phyloP scores from a whole-genome alignment of 2,113 vertebrate genomes.

The Ivindomyrus marchei region DNA sequence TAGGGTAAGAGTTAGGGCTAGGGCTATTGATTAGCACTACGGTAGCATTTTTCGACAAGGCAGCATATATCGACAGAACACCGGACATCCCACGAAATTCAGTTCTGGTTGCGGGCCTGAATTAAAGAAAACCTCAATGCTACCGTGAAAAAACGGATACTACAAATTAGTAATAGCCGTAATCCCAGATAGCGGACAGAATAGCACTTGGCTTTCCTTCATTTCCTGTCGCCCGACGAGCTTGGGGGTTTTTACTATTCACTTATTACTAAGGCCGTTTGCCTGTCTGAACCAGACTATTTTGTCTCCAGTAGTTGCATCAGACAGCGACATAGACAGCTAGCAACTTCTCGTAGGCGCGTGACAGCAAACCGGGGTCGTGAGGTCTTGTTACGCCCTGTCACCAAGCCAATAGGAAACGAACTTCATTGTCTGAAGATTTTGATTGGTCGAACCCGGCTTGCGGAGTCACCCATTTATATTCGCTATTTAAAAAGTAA shows the following conservation, averaged over 20 bases:
- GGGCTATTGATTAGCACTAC: too few relatives aligned
- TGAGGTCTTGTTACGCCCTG: conserved; percentile 31
- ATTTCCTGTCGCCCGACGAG: not conserved
- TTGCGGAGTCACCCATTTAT: not conserved
- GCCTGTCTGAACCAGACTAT: not conserved
- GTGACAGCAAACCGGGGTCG: conserved; percentile 22
- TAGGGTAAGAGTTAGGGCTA: too few relatives aligned
- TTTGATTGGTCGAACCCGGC: conserved; percentile 45
- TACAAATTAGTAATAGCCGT: not conserved
- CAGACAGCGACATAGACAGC: not conserved
- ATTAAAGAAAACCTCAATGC: not conserved
- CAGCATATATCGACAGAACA: too few relatives aligned
- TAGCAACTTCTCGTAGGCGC: conserved; percentile 3
- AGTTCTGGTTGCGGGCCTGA: not conserved
- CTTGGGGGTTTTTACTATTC: not conserved
- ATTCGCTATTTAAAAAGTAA: conserved; percentile 22
- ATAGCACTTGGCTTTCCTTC: not conserved
- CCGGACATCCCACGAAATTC: too few relatives aligned
- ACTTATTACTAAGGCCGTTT: not conserved
- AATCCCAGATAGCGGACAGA: not conserved
- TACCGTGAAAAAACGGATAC: not conserved
- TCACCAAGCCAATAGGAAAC: conserved; percentile 35
- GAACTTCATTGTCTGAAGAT: not conserved
- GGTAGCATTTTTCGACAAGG: too few relatives aligned
- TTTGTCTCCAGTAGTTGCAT: not conserved